Evolutionary conservation across 2,888 invertebrate species (phyloP).

Genomic region (Drosophila paranaensis): DNA sequence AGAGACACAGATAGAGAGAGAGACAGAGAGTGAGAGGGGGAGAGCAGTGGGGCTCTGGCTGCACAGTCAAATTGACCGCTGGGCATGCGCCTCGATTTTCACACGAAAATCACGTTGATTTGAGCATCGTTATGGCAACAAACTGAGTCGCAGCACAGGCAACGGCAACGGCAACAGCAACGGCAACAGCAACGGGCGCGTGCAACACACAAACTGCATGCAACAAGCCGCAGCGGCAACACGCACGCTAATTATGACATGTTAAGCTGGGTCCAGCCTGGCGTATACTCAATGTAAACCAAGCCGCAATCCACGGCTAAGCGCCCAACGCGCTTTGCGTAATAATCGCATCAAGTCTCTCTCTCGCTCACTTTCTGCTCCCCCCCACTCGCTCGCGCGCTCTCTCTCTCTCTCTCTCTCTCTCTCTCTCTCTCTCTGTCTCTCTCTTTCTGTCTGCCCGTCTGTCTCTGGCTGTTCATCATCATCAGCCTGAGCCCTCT

Average conservation of each 20-base stretch:
- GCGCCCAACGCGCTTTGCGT: slow-evolving; percentile 34
- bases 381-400: neutral
- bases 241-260: slow-evolving; percentile 71
- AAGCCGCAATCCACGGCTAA: slow-evolving; percentile 45
- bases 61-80: slow-evolving; percentile 59
- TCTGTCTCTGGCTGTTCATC: slow-evolving; percentile 11
- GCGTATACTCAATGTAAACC: slow-evolving; percentile 71
- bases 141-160: slow-evolving; percentile 32
- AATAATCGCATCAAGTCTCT: slow-evolving; percentile 28
- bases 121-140: slow-evolving; percentile 65
- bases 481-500: slow-evolving; percentile 16
- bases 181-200: neutral
- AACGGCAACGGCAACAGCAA: neutral
- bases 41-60: neutral
- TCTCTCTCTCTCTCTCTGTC: neutral
- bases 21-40: neutral
- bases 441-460: neutral
- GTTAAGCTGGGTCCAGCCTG: slow-evolving; percentile 43
- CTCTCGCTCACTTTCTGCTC: neutral
- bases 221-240: slow-evolving; percentile 18
- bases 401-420: neutral
- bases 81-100: slow-evolving; percentile 82
- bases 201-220: slow-evolving; percentile 25
- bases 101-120: slow-evolving; percentile 84
- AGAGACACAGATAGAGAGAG: neutral